Base-by-base conservation (phyloP, 2,113 vertebrate genomes). In the Platysternon megacephalum region DNA sequence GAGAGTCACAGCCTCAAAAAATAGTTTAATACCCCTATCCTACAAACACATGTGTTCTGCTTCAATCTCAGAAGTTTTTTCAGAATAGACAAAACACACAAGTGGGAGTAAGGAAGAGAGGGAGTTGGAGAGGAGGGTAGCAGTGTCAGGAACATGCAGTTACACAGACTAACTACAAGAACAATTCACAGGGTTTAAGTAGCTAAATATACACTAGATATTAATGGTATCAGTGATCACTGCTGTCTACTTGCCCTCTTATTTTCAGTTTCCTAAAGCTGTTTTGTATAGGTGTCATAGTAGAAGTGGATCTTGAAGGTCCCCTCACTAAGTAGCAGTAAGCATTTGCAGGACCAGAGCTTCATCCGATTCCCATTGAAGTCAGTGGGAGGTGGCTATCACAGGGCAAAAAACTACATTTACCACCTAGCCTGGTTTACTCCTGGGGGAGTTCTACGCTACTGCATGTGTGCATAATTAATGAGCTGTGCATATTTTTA, bases 291-390 rank as follows among this genome's bases (percentile, higher is more conserved):
- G 55, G 55, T 56, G 55, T 56, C 55, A 56, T 56, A 21, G 21
- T 53, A 56, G 26, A 79, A 49, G 80, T 5, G 4, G 19, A 29
- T 87, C 26, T 91, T 0, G 0, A 85, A 92, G 84, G 9, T 61
- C 58, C 58, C 58, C 14, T 65, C 32, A n/a, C 32, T 35, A 32
- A 61, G 29, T 32, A 61, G 12, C 58, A 61, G 58, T 61, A 32
- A 32, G 5, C 58, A 61, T 3, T 90, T 46, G 76, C 82, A 91
- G 79, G 82, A 94, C 58, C 53, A 79, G 58, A 91, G 85, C 58
- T 52, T 86, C 24, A 55, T 80, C 95, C 85, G 87, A 93, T 14
- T 65, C 32, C 29, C 16, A 85, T 85, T 49, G 32, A 87, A 87
- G 65, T 0, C 0, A 14, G 82, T 35, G 35, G 61, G 84, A n/a